Conservation (phyloP, 2,888 invertebrate genomes). For the Spodoptera picta region DNA sequence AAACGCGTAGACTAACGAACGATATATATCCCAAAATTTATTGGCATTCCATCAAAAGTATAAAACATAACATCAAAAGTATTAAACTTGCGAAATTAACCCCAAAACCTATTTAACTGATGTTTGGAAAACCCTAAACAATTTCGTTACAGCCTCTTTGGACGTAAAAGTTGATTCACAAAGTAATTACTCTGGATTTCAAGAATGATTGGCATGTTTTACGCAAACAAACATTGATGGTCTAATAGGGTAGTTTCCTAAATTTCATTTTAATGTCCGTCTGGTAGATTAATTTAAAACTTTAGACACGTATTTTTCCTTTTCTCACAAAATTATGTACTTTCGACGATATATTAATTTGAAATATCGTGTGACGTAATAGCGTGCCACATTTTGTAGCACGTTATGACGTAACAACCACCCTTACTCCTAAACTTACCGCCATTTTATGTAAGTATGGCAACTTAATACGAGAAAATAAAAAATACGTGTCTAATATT, state of each 20-base stretch:
- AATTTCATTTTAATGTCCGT: too few species aligned
- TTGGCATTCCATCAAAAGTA: slow-evolving; percentile 27
- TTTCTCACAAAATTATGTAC: too few species aligned
- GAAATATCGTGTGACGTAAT: too few species aligned
- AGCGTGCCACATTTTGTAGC: too few species aligned
- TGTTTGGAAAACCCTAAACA: slow-evolving; percentile 32
- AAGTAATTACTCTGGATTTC: slow-evolving; percentile 41
- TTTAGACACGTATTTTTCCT: too few species aligned
- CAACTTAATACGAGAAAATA: too few species aligned
- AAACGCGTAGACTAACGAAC: slow-evolving; percentile 23
- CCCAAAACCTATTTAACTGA: slow-evolving; percentile 22
- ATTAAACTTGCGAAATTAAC: slow-evolving; percentile 36
- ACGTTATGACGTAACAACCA: too few species aligned
- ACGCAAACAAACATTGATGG: slow-evolving; percentile 27
- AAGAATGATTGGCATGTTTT: slow-evolving; percentile 41
- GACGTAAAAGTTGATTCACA: slow-evolving; percentile 20
- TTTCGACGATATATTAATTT: too few species aligned
- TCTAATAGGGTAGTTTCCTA: slow-evolving; percentile 9
- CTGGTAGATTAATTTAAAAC: too few species aligned
- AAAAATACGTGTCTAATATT: too few species aligned
- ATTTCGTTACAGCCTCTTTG: slow-evolving; percentile 36
- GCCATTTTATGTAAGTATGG: too few species aligned
- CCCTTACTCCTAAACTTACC: too few species aligned
- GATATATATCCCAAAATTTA: slow-evolving; percentile 19
- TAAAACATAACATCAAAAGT: slow-evolving; percentile 14